These are phyloP conservation scores for Anseranas semipalmata DNA, from an alignment of 2,113 vertebrate genomes.

Conservation along the genomic window DNA sequence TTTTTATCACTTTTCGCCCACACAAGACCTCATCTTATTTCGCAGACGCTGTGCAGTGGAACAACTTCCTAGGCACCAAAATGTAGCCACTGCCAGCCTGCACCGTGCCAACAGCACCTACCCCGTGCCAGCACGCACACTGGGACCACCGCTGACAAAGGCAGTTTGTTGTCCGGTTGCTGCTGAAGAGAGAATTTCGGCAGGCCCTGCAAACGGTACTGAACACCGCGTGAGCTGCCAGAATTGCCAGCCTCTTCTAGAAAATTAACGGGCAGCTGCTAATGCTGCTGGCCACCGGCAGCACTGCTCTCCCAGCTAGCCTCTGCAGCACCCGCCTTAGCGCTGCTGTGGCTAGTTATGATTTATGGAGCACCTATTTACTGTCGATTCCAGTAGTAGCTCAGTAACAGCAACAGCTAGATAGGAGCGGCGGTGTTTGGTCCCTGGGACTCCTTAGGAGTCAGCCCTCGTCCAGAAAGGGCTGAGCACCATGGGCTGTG, in stretches of 20 bases:
- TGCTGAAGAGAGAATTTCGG: neutral
- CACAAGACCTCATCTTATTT: slow-evolving; percentile 34
- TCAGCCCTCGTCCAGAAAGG: neutral
- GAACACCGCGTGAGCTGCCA: slow-evolving; percentile 8
- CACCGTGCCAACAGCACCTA: neutral
- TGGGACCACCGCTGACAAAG: slow-evolving; percentile 41
- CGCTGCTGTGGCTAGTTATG: neutral
- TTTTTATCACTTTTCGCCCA: slow-evolving; percentile 38
- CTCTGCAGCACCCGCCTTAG: neutral
- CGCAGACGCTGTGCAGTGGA: slow-evolving; percentile 31
- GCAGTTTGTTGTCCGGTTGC: slow-evolving; percentile 24
- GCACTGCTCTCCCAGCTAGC: neutral
- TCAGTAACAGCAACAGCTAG: neutral
- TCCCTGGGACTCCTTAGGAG: neutral
- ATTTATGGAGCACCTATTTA: neutral
- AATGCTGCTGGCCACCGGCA: neutral
- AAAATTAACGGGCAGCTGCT: neutral
- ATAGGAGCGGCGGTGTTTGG: too few species aligned
- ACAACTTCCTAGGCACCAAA: neutral
- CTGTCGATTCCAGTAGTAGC: neutral
- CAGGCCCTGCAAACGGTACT: neutral
- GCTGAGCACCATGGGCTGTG: neutral
- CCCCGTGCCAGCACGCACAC: neutral
- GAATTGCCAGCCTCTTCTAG: slow-evolving; percentile 14
- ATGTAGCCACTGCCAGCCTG: neutral